A percentile compares a stretch with the other conserved stretches of the same genome.
Conservation (phyloP, 92 coral and sea anemone species). For the Parazoanthus atlanticus region DNA sequence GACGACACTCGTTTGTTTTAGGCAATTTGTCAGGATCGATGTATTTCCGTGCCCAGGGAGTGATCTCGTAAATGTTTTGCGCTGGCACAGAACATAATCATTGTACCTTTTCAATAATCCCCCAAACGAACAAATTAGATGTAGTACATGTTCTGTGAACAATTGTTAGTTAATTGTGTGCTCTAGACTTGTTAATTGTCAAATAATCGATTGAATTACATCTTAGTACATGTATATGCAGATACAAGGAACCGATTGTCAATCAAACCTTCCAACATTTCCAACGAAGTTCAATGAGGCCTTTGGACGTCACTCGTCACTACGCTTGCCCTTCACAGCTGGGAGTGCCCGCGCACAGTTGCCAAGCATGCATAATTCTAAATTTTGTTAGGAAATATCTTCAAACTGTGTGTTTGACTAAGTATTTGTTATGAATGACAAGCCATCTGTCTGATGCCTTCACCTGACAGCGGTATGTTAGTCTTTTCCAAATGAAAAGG, state of each 20-base stretch:
- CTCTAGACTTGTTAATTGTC: conserved; percentile 91
- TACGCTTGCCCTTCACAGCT: conserved; percentile 46
- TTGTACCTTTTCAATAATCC: conserved; percentile 24
- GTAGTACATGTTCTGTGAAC: conserved; percentile 78
- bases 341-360: conserved; percentile 38
- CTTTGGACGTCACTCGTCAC: conserved; percentile 36
- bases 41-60: neutral
- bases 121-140: conserved; percentile 53
- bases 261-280: conserved; percentile 61
- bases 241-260: conserved; percentile 69
- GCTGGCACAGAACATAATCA: conserved; percentile 3
- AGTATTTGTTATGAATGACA: conserved; percentile 1
- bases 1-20: neutral
- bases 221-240: conserved; percentile 86
- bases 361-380: conserved; percentile 30
- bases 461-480: neutral
- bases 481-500: conserved; percentile 16
- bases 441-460: conserved; percentile 21
- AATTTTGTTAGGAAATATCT: conserved; percentile 16
- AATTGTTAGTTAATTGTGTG: conserved; percentile 89
- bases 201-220: conserved; percentile 92
- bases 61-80: neutral
- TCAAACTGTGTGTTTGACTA: conserved; percentile 27
- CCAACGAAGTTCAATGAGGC: conserved; percentile 52
- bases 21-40: conserved; percentile 7